Evolutionary conservation across 2,797 vertebrate genomes (phyloP).

Genomic region (Tokudaia muenninki): DNA sequence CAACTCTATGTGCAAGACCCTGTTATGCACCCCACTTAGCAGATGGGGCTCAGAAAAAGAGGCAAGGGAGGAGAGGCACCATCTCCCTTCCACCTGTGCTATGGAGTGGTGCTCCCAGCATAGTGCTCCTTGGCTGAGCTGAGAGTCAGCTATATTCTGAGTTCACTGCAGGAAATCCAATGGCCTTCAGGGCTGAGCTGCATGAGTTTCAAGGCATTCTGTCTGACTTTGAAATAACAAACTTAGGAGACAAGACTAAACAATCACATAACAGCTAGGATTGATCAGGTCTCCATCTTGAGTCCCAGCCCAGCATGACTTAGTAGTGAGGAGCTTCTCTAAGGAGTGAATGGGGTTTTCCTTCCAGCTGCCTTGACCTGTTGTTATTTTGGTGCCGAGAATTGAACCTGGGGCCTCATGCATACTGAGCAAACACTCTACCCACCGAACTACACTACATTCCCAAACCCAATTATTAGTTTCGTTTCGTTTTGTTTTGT

Average conservation of each 20-base stretch:
- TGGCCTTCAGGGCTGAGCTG: background rate
- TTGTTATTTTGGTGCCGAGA: background rate
- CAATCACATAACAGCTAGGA: background rate
- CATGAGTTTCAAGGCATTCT: background rate
- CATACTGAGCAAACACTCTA: background rate
- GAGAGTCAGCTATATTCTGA: background rate
- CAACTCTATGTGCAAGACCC: background rate
- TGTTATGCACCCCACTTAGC: background rate
- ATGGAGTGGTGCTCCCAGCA: background rate
- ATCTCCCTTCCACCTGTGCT: background rate
- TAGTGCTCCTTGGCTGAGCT: background rate
- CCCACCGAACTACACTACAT: background rate
- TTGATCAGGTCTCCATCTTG: background rate
- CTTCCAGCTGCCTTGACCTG: background rate
- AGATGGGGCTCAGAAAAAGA: background rate
- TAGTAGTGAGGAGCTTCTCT: background rate
- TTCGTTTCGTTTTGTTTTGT: no score
- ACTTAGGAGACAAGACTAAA: background rate
- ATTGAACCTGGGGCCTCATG: background rate
- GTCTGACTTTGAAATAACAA: background rate
- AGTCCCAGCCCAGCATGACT: rapidly evolving
- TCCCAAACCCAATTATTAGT: no score
- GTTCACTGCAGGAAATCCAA: background rate
- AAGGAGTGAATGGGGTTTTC: background rate
- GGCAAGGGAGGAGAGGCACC: background rate